phyloP scores from a whole-genome alignment of 2,797 vertebrate species.

The Spinus olivaceus region DNA sequence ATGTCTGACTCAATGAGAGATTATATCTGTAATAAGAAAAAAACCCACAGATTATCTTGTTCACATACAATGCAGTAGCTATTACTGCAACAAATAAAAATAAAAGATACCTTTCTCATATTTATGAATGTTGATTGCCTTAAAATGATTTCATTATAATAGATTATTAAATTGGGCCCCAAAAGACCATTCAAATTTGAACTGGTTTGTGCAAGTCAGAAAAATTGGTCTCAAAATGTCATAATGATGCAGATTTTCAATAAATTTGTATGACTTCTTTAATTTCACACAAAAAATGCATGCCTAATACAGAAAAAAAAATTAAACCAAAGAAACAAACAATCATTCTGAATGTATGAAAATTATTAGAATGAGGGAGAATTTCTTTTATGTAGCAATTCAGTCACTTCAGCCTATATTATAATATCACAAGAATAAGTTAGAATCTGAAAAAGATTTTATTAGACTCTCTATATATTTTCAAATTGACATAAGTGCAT shows the following conservation, averaged over 20 bases:
- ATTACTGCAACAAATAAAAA: neutral
- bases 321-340: neutral
- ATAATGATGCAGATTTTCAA: neutral
- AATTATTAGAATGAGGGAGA: neutral
- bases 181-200: neutral
- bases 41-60: accelerated
- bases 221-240: neutral
- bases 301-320: neutral
- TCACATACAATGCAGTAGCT: neutral
- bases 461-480: neutral
- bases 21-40: neutral
- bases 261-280: neutral
- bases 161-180: neutral
- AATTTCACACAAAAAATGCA: neutral
- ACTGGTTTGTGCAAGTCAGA: neutral
- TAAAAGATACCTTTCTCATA: neutral
- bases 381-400: neutral
- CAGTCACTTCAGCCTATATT: neutral
- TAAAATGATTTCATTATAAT: neutral
- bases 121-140: neutral
- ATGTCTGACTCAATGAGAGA: neutral
- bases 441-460: neutral
- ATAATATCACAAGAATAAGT: neutral
- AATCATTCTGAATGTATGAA: neutral
- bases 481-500: neutral